phyloP scores from a whole-genome alignment of 2,113 vertebrate species.

The Machaerirhynchus nigripectus region DNA sequence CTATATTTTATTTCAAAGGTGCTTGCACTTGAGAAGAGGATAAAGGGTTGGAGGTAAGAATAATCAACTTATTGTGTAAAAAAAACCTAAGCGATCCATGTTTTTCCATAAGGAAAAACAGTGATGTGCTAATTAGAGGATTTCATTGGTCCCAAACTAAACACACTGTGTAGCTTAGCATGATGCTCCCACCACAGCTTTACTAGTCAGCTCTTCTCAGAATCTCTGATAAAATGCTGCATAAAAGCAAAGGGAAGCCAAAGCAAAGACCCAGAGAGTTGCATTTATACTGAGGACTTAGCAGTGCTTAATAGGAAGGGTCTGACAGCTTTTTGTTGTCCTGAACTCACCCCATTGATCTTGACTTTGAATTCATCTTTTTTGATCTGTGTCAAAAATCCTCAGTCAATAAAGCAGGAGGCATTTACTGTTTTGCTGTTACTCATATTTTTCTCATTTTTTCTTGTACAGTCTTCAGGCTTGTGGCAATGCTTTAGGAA shows the following conservation, averaged over 20 bases:
- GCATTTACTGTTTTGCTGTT: neutral
- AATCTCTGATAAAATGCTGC: neutral
- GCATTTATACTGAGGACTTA: neutral
- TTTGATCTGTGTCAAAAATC: neutral
- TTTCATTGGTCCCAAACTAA: neutral
- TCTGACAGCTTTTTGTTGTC: neutral
- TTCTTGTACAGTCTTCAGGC: neutral
- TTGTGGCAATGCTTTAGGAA: neutral
- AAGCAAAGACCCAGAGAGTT: neutral
- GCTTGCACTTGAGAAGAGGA: neutral
- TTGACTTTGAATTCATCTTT: neutral
- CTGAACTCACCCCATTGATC: neutral
- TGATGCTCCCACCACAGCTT: neutral
- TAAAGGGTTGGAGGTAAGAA: neutral
- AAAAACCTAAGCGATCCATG: neutral
- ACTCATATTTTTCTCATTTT: neutral
- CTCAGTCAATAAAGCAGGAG: neutral
- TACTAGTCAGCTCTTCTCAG: neutral
- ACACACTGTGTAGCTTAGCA: neutral
- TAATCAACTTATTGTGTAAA: neutral
- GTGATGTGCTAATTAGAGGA: neutral
- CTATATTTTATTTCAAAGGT: neutral
- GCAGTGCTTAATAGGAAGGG: neutral
- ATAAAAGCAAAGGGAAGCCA: neutral
- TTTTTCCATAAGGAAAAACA: neutral